These are phyloP conservation scores for Vannuccia rotundouncinata DNA, from an alignment of 2,888 invertebrate species.

Conservation along the genomic window DNA sequence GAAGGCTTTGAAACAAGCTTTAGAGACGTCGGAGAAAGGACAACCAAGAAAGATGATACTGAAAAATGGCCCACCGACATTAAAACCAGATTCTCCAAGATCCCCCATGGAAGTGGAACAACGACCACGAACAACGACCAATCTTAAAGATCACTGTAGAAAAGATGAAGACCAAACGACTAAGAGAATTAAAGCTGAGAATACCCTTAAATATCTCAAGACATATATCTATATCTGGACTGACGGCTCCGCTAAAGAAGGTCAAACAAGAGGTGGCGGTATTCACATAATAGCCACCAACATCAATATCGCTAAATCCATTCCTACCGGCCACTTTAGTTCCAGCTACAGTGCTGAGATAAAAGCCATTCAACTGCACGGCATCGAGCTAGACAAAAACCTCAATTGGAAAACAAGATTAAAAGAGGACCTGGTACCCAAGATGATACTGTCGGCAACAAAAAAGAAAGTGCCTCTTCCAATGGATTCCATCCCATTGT, in stretches of 20 bases:
- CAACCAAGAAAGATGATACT: background rate
- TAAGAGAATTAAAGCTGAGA: background rate
- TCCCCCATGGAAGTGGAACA: background rate
- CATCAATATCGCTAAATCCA: background rate
- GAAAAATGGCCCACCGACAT: background rate
- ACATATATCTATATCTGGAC: background rate
- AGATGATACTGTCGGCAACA: no score
- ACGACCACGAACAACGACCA: background rate
- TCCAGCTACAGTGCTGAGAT: background rate
- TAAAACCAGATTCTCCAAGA: background rate
- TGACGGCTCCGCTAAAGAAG: background rate
- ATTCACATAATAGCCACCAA: background rate
- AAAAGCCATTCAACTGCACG: background rate
- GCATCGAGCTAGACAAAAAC: no score
- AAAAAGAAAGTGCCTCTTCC: no score
- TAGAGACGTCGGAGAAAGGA: background rate
- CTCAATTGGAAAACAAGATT: no score
- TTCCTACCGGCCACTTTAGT: background rate
- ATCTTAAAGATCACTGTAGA: background rate
- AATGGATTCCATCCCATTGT: no score
- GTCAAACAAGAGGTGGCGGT: background rate
- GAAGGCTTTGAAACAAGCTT: background rate
- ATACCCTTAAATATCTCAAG: background rate
- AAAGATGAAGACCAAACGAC: background rate
- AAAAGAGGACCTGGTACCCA: no score